A percentile compares a stretch with the other conserved stretches of the same genome.
phyloP scores from a whole-genome alignment of 2,797 vertebrate genomes.

The Calcarius lapponicus region DNA sequence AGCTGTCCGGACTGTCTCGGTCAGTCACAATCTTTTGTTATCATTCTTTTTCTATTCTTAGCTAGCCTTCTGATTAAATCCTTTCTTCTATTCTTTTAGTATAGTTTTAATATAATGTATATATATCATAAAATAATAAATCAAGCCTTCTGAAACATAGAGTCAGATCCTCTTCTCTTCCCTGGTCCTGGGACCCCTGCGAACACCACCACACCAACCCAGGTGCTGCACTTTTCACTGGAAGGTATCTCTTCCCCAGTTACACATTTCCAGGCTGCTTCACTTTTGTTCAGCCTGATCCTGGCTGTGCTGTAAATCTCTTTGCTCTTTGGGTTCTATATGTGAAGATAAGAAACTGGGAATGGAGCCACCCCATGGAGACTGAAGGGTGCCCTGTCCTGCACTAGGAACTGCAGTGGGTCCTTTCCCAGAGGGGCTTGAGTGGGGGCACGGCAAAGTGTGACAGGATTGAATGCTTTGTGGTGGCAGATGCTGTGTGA shows the following conservation, averaged over 20 bases:
- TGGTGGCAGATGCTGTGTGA: neutral
- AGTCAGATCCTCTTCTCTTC: too few species aligned
- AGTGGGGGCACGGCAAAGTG: neutral
- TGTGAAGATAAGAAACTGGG: neutral
- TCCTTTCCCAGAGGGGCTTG: neutral
- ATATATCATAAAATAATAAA: too few species aligned
- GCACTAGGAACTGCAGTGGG: rapidly evolving
- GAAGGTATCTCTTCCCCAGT: neutral
- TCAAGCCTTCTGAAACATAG: too few species aligned
- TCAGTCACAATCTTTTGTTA: too few species aligned
- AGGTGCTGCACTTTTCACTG: neutral
- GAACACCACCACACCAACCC: neutral
- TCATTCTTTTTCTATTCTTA: too few species aligned
- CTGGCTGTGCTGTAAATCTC: neutral
- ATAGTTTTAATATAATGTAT: too few species aligned
- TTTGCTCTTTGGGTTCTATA: neutral
- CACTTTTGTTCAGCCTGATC: neutral
- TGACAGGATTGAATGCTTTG: rapidly evolving
- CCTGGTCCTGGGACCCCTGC: too few species aligned
- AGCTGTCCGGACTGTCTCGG: too few species aligned
- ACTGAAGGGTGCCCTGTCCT: neutral
- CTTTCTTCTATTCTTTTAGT: too few species aligned
- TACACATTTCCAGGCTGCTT: neutral
- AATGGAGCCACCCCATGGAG: neutral
- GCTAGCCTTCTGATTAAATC: too few species aligned